These are phyloP conservation scores for Pheosia tremula DNA, from an alignment of 2,888 invertebrate genomes.

Conservation along the genomic window DNA sequence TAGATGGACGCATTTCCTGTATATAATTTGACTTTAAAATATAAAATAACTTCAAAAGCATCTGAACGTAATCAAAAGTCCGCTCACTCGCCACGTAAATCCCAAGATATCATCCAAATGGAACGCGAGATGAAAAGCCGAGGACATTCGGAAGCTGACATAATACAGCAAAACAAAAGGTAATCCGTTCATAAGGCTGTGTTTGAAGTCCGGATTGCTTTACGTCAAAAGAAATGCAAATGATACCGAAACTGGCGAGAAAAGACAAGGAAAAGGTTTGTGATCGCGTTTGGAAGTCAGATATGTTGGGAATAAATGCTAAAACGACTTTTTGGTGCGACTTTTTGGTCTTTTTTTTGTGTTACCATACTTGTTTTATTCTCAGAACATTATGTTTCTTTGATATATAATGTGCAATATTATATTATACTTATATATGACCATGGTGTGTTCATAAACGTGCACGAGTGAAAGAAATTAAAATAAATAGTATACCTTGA, in stretches of 20 bases:
- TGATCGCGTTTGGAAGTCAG: background rate
- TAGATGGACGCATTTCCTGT: background rate
- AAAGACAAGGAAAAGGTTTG: background rate
- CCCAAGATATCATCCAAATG: background rate
- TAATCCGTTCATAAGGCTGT: background rate
- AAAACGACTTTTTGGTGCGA: no score
- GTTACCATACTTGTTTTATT: no score
- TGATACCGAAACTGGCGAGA: background rate
- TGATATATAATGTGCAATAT: no score
- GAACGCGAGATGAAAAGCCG: background rate
- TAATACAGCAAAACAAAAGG: constrained; percentile 3
- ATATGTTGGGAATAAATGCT: background rate
- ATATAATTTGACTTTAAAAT: no score
- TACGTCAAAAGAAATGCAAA: constrained; percentile 2
- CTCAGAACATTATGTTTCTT: no score
- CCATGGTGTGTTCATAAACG: no score
- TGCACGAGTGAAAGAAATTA: no score
- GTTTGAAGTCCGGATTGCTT: constrained; percentile 2
- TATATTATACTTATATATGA: no score
- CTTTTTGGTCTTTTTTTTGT: no score
- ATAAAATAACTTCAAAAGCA: no score
- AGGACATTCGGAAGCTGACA: background rate
- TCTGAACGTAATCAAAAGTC: background rate
- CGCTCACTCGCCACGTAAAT: background rate
- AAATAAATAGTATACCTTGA: no score